Evolutionary conservation across 2,113 vertebrate genomes (phyloP).

Genomic region (Mirounga angustirostris): DNA sequence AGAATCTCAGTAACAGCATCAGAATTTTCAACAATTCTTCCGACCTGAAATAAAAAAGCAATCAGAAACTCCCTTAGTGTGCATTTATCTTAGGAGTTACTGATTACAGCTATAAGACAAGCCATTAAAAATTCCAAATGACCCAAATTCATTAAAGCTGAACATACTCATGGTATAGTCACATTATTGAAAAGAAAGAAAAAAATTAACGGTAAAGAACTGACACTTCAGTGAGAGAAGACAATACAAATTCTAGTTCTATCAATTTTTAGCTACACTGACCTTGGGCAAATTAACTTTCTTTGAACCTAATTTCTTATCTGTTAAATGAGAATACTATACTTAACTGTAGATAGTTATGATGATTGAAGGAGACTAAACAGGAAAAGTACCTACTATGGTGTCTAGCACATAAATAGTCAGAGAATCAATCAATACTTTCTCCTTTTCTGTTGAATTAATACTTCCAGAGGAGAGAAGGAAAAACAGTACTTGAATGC

Average conservation of each 20-base stretch:
- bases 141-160: slow-evolving; percentile 54
- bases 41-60: slow-evolving; percentile 88
- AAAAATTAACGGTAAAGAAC: background rate
- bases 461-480: background rate
- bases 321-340: background rate
- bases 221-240: background rate
- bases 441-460: background rate
- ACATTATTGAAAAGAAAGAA: slow-evolving; percentile 8
- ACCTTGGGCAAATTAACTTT: slow-evolving; percentile 34
- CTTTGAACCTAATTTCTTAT: slow-evolving; percentile 11
- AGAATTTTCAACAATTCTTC: slow-evolving; percentile 91
- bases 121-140: slow-evolving; percentile 44
- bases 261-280: background rate
- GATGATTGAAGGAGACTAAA: slow-evolving; percentile 28
- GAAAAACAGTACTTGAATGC: background rate
- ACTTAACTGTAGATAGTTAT: slow-evolving; percentile 18
- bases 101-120: slow-evolving; percentile 18
- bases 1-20: slow-evolving; percentile 91
- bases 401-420: background rate
- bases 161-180: background rate
- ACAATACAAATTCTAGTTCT: background rate
- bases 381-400: background rate
- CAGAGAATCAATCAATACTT: background rate
- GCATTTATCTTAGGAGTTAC: slow-evolving; percentile 21
- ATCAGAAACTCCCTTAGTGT: background rate